phyloP scores from a whole-genome alignment of 2,113 vertebrate species.

The Megaceryle maxima region DNA sequence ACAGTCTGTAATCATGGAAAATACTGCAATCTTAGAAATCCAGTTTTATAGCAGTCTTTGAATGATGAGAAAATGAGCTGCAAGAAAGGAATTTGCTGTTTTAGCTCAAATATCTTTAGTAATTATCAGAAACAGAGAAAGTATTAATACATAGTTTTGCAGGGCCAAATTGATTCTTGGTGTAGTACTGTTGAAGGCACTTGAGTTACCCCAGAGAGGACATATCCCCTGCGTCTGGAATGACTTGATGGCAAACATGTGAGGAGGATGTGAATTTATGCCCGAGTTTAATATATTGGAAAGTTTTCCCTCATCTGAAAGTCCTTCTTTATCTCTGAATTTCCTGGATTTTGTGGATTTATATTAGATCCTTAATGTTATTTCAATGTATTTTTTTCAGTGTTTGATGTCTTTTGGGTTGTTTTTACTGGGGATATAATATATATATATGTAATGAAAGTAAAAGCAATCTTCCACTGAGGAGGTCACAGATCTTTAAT shows the following conservation, averaged over 20 bases:
- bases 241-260: conserved; percentile 56
- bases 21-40: neutral
- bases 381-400: conserved; percentile 49
- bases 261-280: conserved; percentile 58
- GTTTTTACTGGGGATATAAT: conserved; percentile 48
- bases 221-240: conserved; percentile 31
- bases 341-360: conserved; percentile 69
- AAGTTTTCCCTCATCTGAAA: conserved; percentile 51
- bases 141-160: neutral
- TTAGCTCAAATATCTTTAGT: conserved; percentile 18
- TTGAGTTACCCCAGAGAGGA: conserved; percentile 1
- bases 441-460: conserved; percentile 52
- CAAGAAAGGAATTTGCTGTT: conserved; percentile 20
- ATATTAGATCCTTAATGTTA: conserved; percentile 61
- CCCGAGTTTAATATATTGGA: conserved; percentile 57
- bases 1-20: conserved; percentile 11
- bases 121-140: conserved; percentile 36
- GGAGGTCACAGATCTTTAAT: neutral
- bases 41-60: neutral
- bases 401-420: conserved; percentile 56
- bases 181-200: conserved; percentile 19
- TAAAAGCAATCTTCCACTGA: conserved; percentile 42
- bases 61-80: neutral
- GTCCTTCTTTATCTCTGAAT: conserved; percentile 66
- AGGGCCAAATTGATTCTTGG: neutral